These are phyloP conservation scores for Pheosia gnoma DNA, from an alignment of 2,888 invertebrate species.

Conservation along the genomic window DNA sequence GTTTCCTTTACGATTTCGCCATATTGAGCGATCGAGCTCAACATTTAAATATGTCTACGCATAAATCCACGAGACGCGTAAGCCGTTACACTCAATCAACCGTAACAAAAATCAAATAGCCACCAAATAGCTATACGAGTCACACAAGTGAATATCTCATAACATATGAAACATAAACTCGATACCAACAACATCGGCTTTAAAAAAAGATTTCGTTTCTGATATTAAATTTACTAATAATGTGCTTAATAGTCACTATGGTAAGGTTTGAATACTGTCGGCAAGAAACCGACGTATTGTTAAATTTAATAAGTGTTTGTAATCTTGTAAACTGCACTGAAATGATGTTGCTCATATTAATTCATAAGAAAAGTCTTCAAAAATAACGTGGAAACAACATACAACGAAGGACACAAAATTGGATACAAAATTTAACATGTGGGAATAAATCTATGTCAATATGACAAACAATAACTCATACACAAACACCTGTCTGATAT, in stretches of 20 bases:
- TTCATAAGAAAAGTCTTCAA: no score
- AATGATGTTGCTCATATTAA: no score
- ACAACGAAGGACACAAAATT: no score
- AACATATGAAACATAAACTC: background rate
- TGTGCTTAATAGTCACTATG: background rate
- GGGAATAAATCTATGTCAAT: no score
- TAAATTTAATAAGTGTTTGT: no score
- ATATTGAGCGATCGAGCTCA: slow-evolving; percentile 66
- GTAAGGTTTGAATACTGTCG: no score
- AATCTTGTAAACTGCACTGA: no score
- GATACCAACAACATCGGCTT: background rate
- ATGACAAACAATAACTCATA: background rate
- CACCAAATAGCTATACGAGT: background rate
- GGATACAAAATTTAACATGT: no score
- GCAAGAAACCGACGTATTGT: no score
- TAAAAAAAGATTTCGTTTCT: background rate
- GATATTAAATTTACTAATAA: background rate
- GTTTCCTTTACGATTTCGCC: slow-evolving; percentile 77
- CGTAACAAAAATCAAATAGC: slow-evolving; percentile 27
- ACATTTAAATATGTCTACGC: slow-evolving; percentile 46
- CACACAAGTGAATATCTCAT: no score
- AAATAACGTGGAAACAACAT: no score
- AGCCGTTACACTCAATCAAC: slow-evolving; percentile 20
- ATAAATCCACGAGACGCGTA: slow-evolving; percentile 36
- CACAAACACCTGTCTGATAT: background rate